Evolutionary conservation across 2,113 vertebrate genomes (phyloP).

Genomic region (Mirounga angustirostris): DNA sequence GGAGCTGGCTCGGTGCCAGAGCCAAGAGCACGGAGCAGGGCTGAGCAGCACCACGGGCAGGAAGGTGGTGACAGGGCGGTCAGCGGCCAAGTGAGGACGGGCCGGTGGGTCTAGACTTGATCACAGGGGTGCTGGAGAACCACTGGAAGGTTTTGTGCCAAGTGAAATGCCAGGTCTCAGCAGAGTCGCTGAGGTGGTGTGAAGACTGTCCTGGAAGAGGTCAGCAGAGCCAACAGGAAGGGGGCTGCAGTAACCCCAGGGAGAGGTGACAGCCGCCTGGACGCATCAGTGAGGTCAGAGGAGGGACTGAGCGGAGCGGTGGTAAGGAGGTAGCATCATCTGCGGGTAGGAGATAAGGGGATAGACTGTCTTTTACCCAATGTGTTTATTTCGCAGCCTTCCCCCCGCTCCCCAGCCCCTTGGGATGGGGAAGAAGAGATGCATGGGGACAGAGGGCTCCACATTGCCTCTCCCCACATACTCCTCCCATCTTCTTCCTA

Average conservation of each 20-base stretch:
- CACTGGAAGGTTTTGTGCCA: neutral
- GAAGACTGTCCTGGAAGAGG: neutral
- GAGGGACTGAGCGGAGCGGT: neutral
- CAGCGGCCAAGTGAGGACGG: fast-evolving
- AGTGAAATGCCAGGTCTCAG: neutral
- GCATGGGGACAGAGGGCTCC: neutral
- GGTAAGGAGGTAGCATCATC: no score
- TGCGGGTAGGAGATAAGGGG: no score
- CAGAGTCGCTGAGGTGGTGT: neutral
- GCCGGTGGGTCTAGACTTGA: neutral
- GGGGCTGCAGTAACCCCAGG: neutral
- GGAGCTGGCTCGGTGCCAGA: fast-evolving
- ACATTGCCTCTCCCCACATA: fast-evolving
- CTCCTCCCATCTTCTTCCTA: neutral
- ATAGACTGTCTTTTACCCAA: neutral
- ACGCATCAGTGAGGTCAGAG: neutral
- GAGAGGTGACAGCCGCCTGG: neutral
- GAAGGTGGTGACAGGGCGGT: no score
- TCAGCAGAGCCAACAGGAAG: neutral
- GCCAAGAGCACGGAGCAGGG: fast-evolving
- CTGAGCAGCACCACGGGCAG: fast-evolving
- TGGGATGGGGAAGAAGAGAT: neutral
- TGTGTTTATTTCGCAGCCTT: neutral
- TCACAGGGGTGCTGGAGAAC: neutral
- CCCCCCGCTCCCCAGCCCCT: no score